A percentile compares a stretch with the other conserved stretches of the same genome.
Conservation (phyloP, 2,797 vertebrate genomes). For the Thaleichthys pacificus region DNA sequence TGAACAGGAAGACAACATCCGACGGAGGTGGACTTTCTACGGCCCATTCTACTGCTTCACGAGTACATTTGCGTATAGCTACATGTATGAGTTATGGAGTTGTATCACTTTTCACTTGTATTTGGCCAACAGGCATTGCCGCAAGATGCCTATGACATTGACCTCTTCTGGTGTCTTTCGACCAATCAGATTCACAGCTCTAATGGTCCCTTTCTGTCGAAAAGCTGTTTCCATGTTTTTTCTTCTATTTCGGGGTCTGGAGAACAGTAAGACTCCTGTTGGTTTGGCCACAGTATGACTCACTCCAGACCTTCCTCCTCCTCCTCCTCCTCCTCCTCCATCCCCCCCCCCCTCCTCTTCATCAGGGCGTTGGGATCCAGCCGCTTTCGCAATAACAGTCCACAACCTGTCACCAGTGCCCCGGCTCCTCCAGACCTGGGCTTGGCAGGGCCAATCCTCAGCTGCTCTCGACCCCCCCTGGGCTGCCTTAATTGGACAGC, state of each 20-base stretch:
- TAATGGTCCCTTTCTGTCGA: constrained; percentile 19
- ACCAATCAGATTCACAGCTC: constrained; percentile 25
- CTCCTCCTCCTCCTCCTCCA: constrained; percentile 4
- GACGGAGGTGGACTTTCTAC: no score
- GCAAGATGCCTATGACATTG: no score
- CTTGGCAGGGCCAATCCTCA: constrained; percentile 10
- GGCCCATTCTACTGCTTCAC: no score
- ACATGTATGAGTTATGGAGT: no score
- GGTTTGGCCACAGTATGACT: no score
- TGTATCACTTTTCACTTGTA: no score
- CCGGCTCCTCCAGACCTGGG: constrained; percentile 13
- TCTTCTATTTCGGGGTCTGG: constrained; percentile 23
- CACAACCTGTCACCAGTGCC: constrained; percentile 45
- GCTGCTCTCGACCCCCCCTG: background rate
- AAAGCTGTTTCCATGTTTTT: constrained; percentile 19
- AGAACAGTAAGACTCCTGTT: constrained; percentile 16
- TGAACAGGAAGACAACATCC: background rate
- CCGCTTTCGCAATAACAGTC: constrained; percentile 40
- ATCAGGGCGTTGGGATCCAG: constrained; percentile 37
- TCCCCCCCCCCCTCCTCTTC: constrained; percentile 8
- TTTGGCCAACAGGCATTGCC: no score
- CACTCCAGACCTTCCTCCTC: background rate
- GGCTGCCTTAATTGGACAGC: constrained; percentile 20
- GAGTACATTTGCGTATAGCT: no score
- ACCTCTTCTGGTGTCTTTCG: constrained; percentile 18